Evolutionary conservation across 2,888 invertebrate species (phyloP).

Genomic region (Aspidiotus destructor): DNA sequence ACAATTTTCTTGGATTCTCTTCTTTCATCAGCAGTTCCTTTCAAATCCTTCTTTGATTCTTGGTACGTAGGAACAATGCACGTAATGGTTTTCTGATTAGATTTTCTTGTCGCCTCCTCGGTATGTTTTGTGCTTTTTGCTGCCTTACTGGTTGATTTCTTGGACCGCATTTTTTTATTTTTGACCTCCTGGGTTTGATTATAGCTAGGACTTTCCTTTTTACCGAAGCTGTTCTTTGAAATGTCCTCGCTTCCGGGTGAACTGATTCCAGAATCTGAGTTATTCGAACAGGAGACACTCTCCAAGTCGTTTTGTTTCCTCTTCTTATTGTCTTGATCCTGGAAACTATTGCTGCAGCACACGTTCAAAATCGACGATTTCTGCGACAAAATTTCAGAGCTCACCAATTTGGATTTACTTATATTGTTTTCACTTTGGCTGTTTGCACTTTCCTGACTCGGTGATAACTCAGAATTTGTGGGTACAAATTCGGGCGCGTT

Average conservation of each 20-base stretch:
- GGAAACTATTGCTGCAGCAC: neutral
- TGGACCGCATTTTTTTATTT: neutral
- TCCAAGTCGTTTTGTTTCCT: constrained; percentile 1
- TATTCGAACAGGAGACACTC: constrained; percentile 11
- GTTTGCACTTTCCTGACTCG: neutral
- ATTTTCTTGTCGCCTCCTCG: no score
- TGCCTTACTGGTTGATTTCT: neutral
- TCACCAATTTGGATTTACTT: neutral
- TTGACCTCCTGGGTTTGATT: neutral
- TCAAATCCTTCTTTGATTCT: neutral
- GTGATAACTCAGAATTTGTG: neutral
- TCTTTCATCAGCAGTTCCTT: neutral
- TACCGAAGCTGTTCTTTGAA: constrained; percentile 5
- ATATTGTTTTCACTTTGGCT: neutral
- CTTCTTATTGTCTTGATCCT: neutral
- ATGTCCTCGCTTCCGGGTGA: constrained; percentile 34
- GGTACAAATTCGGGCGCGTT: constrained; percentile 29
- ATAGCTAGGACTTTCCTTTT: constrained; percentile 3
- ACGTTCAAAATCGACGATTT: constrained; percentile 9
- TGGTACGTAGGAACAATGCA: no score
- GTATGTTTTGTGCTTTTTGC: neutral
- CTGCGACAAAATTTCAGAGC: constrained; percentile 19
- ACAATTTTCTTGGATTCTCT: neutral
- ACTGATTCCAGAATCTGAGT: constrained; percentile 34
- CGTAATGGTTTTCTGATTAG: no score